Conservation (phyloP, 23 tunicate genomes). For the Halocynthia aurantium region DNA sequence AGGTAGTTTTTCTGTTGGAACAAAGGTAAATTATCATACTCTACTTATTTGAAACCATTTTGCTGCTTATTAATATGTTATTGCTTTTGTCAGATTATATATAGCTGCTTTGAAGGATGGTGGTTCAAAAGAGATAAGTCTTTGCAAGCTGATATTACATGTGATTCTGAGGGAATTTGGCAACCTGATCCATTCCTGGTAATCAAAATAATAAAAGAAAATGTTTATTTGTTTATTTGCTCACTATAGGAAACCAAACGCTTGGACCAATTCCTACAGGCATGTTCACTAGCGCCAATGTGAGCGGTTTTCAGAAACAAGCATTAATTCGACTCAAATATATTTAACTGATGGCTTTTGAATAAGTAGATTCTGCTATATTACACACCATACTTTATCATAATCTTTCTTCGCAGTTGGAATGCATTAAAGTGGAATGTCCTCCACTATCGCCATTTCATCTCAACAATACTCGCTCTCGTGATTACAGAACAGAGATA, state of each 20-base stretch:
- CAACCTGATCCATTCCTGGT: slow-evolving; percentile 30
- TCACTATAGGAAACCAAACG: too few species aligned
- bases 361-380: too few species aligned
- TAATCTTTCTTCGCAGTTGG: neutral
- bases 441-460: slow-evolving; percentile 19
- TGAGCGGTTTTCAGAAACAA: too few species aligned
- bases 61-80: neutral
- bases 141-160: neutral
- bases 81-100: slow-evolving; percentile 16
- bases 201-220: neutral
- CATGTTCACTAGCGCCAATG: neutral
- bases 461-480: slow-evolving; percentile 9
- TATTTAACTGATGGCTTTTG: too few species aligned
- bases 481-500: slow-evolving; percentile 4
- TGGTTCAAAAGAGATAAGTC: slow-evolving; percentile 1
- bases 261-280: neutral
- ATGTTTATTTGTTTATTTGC: too few species aligned
- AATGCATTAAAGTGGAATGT: slow-evolving; percentile 5
- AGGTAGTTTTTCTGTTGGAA: slow-evolving; percentile 7
- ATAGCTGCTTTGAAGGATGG: slow-evolving; percentile 35
- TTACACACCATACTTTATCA: too few species aligned
- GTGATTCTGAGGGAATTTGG: slow-evolving; percentile 34
- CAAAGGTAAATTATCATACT: slow-evolving; percentile 6
- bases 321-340: too few species aligned
- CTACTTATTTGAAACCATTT: neutral